A percentile compares a stretch with the other conserved stretches of the same genome.
Conservation (phyloP, 2,888 invertebrate genomes). For the Lypha dubia region DNA sequence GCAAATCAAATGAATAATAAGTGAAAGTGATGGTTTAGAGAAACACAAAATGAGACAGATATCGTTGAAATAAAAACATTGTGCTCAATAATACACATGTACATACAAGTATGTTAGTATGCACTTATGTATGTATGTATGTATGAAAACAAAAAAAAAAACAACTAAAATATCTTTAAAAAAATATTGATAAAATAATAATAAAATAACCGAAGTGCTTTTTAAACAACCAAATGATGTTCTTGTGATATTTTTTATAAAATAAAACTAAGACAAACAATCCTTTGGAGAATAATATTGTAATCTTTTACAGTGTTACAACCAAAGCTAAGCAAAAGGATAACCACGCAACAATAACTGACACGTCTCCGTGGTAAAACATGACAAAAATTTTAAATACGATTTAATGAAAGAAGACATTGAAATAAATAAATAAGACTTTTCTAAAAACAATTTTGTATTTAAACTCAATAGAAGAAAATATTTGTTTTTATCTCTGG, state of each 20-base stretch:
- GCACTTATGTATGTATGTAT: too few relatives aligned
- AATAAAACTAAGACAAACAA: neutral
- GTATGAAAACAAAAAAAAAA: neutral
- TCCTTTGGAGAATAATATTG: neutral
- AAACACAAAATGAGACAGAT: neutral
- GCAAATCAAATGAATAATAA: neutral
- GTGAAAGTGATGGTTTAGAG: neutral
- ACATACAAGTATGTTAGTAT: too few relatives aligned
- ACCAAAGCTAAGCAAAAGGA: neutral
- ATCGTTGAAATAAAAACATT: neutral
- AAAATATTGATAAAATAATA: neutral
- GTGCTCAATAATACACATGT: neutral
- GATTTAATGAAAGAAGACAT: neutral
- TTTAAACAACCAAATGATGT: slow-evolving; percentile 1
- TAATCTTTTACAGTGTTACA: neutral
- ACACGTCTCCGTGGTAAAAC: slow-evolving; percentile 21
- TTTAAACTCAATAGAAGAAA: neutral
- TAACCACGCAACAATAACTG: neutral
- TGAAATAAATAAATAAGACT: neutral
- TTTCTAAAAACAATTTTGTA: neutral
- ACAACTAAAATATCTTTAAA: neutral
- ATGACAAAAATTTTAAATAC: neutral
- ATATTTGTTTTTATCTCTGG: neutral
- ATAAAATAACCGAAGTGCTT: neutral
- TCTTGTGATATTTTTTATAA: neutral